Evolutionary conservation across 2,113 vertebrate genomes (phyloP).

Genomic region (Rallus limicola): DNA sequence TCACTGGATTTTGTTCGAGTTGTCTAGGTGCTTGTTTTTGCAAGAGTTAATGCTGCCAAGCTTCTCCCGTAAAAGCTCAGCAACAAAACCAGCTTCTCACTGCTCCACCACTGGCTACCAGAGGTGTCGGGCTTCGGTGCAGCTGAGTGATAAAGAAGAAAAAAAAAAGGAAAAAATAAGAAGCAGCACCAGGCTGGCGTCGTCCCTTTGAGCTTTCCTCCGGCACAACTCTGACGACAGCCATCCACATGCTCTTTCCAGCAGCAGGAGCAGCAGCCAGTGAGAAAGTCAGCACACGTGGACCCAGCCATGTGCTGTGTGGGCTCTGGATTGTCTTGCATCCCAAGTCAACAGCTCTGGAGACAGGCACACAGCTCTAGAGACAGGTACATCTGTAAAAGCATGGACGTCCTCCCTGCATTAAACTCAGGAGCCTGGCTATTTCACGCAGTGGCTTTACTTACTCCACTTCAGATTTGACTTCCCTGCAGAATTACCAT

Average conservation of each 20-base stretch:
- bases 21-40: neutral
- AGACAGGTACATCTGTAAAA: neutral
- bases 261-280: neutral
- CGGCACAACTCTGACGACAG: neutral
- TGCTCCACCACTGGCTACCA: constrained; percentile 49
- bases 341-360: neutral
- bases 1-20: neutral
- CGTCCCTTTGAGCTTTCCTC: neutral
- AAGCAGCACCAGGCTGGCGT: neutral
- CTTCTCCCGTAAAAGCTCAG: neutral
- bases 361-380: neutral
- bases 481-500: neutral
- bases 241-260: neutral
- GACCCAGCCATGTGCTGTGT: neutral
- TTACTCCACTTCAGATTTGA: rapidly evolving
- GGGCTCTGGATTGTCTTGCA: neutral
- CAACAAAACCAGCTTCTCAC: constrained; percentile 41
- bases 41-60: constrained; percentile 24
- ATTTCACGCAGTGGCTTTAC: neutral
- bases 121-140: constrained; percentile 59
- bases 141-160: neutral
- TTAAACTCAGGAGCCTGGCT: neutral
- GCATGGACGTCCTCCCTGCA: neutral
- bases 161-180: neutral
- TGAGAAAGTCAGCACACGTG: neutral